Conservation (phyloP, 2,113 vertebrate species). For the Beaufortia kweichowensis region DNA sequence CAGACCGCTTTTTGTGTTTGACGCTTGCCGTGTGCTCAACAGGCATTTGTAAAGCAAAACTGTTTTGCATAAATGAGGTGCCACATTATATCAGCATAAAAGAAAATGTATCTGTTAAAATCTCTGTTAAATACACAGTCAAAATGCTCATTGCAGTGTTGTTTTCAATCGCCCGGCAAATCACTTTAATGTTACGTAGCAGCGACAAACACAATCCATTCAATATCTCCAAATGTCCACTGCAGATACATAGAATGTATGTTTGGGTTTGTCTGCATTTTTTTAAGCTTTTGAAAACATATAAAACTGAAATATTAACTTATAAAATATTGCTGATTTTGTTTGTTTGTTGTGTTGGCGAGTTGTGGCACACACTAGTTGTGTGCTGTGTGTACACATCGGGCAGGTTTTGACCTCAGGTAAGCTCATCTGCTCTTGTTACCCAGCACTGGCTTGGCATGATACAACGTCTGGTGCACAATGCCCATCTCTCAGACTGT, state of each 20-base stretch:
- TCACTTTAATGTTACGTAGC: constrained; percentile 43
- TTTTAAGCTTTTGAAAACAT: too few species aligned
- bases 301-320: too few species aligned
- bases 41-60: constrained; percentile 2
- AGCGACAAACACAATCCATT: constrained; percentile 49
- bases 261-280: constrained; percentile 3
- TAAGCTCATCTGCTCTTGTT: constrained; percentile 31
- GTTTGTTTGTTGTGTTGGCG: constrained; percentile 4
- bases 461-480: background rate
- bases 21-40: background rate
- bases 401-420: constrained; percentile 4
- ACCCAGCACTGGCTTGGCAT: constrained; percentile 12
- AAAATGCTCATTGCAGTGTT: constrained; percentile 4
- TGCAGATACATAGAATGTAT: background rate
- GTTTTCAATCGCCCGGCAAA: constrained; percentile 48
- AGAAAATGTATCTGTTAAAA: background rate
- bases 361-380: background rate
- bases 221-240: constrained; percentile 13
- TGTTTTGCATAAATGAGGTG: background rate
- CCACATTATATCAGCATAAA: background rate
- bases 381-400: constrained; percentile 16
- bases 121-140: constrained; percentile 11
- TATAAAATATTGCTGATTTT: too few species aligned
- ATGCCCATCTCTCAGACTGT: constrained; percentile 18
- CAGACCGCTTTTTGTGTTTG: background rate